These are phyloP conservation scores for Crambe crambe DNA, from an alignment of 37 sponge, comb jelly and placozoan species.

Conservation along the genomic window DNA sequence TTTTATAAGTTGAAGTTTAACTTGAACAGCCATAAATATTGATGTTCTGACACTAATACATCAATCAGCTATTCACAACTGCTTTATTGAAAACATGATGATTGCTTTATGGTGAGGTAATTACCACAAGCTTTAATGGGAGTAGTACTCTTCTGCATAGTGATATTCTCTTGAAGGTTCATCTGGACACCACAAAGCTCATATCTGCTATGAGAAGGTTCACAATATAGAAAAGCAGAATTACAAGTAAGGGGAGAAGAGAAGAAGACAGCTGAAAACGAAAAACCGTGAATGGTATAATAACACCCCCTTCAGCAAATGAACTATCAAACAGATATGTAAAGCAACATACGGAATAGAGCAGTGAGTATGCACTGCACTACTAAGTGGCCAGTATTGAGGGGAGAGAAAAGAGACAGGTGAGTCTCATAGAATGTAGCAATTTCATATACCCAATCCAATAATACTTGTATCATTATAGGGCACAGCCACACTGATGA, in stretches of 20 bases:
- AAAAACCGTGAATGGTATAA: not conserved
- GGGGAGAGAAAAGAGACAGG: too few species aligned
- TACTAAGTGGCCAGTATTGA: not conserved
- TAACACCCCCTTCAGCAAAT: not conserved
- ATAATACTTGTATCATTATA: not conserved
- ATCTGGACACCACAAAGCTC: not conserved
- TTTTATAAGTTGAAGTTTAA: too few species aligned
- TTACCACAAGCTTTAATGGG: too few species aligned
- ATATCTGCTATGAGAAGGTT: not conserved
- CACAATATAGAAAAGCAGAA: not conserved
- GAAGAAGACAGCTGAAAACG: not conserved
- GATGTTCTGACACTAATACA: too few species aligned
- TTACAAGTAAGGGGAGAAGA: not conserved
- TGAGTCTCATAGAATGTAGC: too few species aligned
- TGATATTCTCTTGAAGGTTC: not conserved
- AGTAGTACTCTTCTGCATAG: not conserved
- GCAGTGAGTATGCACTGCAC: not conserved
- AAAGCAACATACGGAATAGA: not conserved
- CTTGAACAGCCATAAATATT: too few species aligned
- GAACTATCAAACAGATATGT: not conserved
- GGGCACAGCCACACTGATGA: not conserved
- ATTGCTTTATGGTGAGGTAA: too few species aligned
- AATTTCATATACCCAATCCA: too few species aligned
- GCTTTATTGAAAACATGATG: too few species aligned
- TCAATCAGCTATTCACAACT: too few species aligned